Base-by-base conservation (phyloP, 2,888 invertebrate genomes). In the Eustalomyia histrio region DNA sequence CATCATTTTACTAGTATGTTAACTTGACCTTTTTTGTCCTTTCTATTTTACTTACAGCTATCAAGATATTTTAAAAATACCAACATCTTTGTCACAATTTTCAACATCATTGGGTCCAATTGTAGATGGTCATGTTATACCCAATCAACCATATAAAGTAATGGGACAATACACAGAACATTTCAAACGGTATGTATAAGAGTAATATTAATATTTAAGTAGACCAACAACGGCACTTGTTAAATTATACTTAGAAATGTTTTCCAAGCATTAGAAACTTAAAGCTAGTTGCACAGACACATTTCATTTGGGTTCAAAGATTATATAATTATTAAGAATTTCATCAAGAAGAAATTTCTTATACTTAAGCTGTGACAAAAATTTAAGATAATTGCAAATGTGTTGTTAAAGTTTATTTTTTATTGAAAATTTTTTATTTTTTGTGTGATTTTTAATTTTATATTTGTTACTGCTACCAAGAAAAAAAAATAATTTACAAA, bases 101-200 rank as follows among this genome's bases (percentile, higher is more conserved):
- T 94, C 95, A 86, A 96, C 96, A n/a, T 94, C 95, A 8, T 94
- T 96, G 86, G 97, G 97, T 0, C 98, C 98, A 4, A 94, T 96
- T 39, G 94, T 97, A 33, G 97, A 98, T 86, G 95, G 95, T 33
- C 94, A 95, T 65, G 95, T 97, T 82, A 94, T 97, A 84, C 96
- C 96, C 1, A 95, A 94, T 89, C 95, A 95, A 86, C 97, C 97
- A 1, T 92, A 93, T 57, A 93, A 93, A 87, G 93, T 94, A 67
- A 96, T 97, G 95, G 93, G 94, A 78, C 93, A 93, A 24, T 94
- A 94, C 88, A 93, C 93, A 17, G 94, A 95, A 88, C 92, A 95
- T 73, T 93, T 96, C 87, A 94, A 94, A 92, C 95, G 94, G 96
- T 96, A 86, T 84, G 89, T 88, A 86, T 85, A 58, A 57, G 1